A percentile compares a stretch with the other conserved stretches of the same genome.
These are phyloP conservation scores for Ophion slaviceki DNA, from an alignment of 2,888 invertebrate species.

Conservation along the genomic window DNA sequence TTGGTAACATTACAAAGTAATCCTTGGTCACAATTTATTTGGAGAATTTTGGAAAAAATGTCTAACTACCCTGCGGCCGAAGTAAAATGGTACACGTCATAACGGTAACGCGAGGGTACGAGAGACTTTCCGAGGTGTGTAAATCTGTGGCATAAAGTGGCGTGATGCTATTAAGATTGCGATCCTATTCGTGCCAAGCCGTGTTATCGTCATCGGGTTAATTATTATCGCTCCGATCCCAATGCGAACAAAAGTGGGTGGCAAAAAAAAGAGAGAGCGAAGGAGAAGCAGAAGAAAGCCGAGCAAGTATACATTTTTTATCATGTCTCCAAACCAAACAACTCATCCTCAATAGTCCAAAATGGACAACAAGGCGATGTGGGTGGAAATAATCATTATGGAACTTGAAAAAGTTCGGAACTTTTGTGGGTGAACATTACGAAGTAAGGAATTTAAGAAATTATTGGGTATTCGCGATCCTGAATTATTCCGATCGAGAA, in stretches of 20 bases:
- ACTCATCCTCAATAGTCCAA: background rate
- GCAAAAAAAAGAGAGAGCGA: slow-evolving; percentile 20
- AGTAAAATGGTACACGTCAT: background rate
- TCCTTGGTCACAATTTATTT: too few species aligned
- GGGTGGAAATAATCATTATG: background rate
- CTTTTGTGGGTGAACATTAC: background rate
- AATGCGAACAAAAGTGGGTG: slow-evolving; percentile 30
- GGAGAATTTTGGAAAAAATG: too few species aligned
- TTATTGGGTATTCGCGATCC: background rate
- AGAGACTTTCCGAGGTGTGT: slow-evolving; percentile 37
- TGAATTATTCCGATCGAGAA: background rate
- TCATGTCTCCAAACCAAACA: background rate
- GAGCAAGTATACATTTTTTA: slow-evolving; percentile 1
- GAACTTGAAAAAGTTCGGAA: background rate
- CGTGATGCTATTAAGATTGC: slow-evolving; percentile 69
- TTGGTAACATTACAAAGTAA: too few species aligned
- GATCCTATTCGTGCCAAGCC: slow-evolving; percentile 63
- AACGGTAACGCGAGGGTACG: background rate
- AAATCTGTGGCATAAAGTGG: slow-evolving; percentile 64
- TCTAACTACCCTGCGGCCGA: background rate
- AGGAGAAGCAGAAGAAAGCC: too few species aligned
- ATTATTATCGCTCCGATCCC: slow-evolving; percentile 66
- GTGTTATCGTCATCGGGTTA: slow-evolving; percentile 65
- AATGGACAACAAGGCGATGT: background rate
- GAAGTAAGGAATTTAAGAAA: background rate